Conservation (phyloP, 1,140 invertebrate genomes). For the Drosophila athabasca region DNA sequence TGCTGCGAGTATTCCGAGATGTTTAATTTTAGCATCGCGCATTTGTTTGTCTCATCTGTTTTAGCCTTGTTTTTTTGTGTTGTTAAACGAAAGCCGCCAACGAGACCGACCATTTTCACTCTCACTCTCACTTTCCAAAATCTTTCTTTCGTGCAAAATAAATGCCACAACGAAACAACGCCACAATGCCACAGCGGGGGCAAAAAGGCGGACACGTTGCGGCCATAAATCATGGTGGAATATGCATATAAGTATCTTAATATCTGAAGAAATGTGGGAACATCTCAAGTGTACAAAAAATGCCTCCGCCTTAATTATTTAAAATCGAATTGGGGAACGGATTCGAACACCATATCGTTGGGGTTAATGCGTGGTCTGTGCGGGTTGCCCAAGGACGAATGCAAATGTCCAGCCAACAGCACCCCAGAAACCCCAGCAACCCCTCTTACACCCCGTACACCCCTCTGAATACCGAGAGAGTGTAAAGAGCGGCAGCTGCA, state of each 20-base stretch:
- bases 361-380: not conserved
- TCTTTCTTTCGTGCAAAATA: constrained; percentile 15
- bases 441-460: not conserved
- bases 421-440: too few species aligned
- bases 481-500: constrained; percentile 18
- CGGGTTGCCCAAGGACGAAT: constrained; percentile 6
- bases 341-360: too few species aligned
- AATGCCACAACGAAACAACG: constrained; percentile 16
- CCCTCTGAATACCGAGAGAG: constrained; percentile 22
- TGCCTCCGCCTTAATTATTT: not conserved
- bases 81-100: constrained; percentile 51
- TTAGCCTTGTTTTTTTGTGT: constrained; percentile 32
- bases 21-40: constrained; percentile 56
- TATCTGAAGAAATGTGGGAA: constrained; percentile 10
- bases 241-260: not conserved
- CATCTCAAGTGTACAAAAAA: not conserved
- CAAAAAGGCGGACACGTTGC: constrained; percentile 54
- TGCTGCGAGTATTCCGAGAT: constrained; percentile 8
- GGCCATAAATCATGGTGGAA: constrained; percentile 64
- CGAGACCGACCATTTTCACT: constrained; percentile 34
- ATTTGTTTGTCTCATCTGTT: constrained; percentile 32
- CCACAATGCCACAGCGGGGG: constrained; percentile 36
- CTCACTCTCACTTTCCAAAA: constrained; percentile 57
- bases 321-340: too few species aligned
- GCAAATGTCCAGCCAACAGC: not conserved